Evolutionary conservation across 2,797 vertebrate species (phyloP), one percentile per base, ranked within the genome.

Genomic region (Lutjanus argentimaculatus): DNA sequence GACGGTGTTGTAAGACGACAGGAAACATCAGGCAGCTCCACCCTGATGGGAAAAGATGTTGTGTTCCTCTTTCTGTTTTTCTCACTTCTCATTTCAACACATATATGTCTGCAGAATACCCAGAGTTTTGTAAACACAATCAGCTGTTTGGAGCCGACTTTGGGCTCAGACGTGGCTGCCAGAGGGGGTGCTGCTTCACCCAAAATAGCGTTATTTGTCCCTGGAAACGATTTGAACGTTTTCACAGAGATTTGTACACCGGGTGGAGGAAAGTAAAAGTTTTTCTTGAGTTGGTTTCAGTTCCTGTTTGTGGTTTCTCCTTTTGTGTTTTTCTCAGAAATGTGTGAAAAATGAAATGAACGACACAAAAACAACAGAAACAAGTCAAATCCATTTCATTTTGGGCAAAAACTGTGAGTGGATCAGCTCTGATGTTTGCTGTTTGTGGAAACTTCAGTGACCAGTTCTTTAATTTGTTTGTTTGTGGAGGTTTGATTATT

Each of bases 1-100:
- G 69, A 83, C 17, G 15, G 21, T 80, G 85, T 83, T 80, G 85
- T 77, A 77, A 89, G 86, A 85, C 2, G 65, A 52, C 85, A 92
- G 91, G 91, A 93, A 91, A 59, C 79, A 52, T 68, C 67, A 58
- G 67, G 80, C 83, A 0, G 55, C 89, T 84, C 89, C 90, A 75
- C 91, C 92, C 90, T 83, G 82, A 85, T 77, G 51, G 17, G 68
- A 42, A 36, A n/a, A 62, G 36, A 80, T 40, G 48, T 12, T 15
- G 13, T 22, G 17, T 87, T 88, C 82, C 88, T 80, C 83, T 85
- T 81, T 80, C n/a, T 61, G 17, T 30, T 53, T 68, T 53, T 76
- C 45, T 82, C 62, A 36, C 81, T 69, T 62, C 58, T 57, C 9
- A 1, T 74, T 76, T 75, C 45, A 2, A 1, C 36, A 52, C 1